A percentile compares a stretch with the other conserved stretches of the same genome.
Evolutionary conservation across 2,113 vertebrate species (phyloP).

Genomic region (Caracal caracal): DNA sequence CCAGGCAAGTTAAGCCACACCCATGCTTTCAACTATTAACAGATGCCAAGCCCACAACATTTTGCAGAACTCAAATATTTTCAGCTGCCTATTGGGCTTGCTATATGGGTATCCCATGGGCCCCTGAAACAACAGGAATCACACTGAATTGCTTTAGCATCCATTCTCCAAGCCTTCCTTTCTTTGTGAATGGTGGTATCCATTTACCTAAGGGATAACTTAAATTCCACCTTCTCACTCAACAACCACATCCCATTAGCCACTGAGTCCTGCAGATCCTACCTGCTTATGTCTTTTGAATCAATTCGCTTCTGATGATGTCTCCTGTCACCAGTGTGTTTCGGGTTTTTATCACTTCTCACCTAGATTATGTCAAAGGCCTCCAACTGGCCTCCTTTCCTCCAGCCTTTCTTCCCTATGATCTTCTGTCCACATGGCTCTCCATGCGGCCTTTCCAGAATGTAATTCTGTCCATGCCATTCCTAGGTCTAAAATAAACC

Average conservation of each 20-base stretch:
- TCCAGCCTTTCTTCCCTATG: background rate
- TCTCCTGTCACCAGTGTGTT: constrained; percentile 34
- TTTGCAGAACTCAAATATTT: background rate
- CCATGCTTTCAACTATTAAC: background rate
- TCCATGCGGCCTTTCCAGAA: background rate
- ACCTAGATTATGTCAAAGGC: constrained; percentile 34
- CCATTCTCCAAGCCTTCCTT: background rate
- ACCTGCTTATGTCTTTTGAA: constrained; percentile 44
- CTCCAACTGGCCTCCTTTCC: background rate
- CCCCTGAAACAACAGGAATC: background rate
- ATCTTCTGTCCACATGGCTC: background rate
- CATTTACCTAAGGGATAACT: constrained; percentile 3
- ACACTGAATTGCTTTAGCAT: background rate
- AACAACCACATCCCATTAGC: constrained; percentile 54
- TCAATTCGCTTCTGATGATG: constrained; percentile 17
- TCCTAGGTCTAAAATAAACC: constrained; percentile 24
- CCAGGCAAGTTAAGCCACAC: constrained; percentile 17
- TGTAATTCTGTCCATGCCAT: background rate
- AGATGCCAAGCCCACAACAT: background rate
- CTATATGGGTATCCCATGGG: background rate
- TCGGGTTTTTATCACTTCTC: constrained; percentile 53
- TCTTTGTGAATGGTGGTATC: constrained; percentile 16
- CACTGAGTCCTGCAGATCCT: background rate
- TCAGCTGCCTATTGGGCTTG: background rate
- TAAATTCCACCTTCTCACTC: constrained; percentile 55